Evolutionary conservation across 2,888 invertebrate species (phyloP), one percentile per base, ranked within the genome.

Genomic region (Parnassius apollo): DNA sequence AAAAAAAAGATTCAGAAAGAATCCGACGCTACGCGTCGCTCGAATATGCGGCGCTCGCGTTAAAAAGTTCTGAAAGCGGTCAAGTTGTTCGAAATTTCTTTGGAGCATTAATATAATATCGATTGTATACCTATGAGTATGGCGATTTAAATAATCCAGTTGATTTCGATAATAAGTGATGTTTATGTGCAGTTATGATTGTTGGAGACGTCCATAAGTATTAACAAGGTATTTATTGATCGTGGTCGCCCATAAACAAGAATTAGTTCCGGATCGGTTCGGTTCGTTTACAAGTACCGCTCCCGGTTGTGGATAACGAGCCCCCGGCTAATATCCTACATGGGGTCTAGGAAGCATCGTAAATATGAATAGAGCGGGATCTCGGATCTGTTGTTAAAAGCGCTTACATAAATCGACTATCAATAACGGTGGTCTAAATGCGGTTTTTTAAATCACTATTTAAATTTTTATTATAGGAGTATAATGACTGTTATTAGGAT

Each of bases 211-310:
- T 82, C 77, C 79, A 75, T 77, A 82, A 79, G 81, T 80, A 78
- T 78, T 76, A 77, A 78, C 74, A 76, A 81, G 76, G 81, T 77
- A 75, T 77, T 73, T 77, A 75, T 77, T 73, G 78, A 78, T 76
- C 80, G 75, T 82, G 81, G 80, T 77, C 78, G 68, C 80, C 85
- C 88, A 87, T 91, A 91, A 91, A 91, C 85, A 84, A 88, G 91
- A 87, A 90, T 91, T 89, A 91, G 85, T 85, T 85, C 86, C 87
- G 82, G 78, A 83, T 82, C 79, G 76, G 83, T 80, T 84, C 80
- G 80, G 81, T 83, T 87, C 88, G 90, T 89, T 89, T 89, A 89
- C 91, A 90, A 88, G 88, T 85, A 85, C 88, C 86, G 85, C 85
- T 83, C 82, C 83, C 76, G 82, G 80, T 80, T 73, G 79, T 80